These are phyloP conservation scores for Zoroaster sp. DNA, from an alignment of 53 echinoderm and acorn worm species.

Conservation along the genomic window DNA sequence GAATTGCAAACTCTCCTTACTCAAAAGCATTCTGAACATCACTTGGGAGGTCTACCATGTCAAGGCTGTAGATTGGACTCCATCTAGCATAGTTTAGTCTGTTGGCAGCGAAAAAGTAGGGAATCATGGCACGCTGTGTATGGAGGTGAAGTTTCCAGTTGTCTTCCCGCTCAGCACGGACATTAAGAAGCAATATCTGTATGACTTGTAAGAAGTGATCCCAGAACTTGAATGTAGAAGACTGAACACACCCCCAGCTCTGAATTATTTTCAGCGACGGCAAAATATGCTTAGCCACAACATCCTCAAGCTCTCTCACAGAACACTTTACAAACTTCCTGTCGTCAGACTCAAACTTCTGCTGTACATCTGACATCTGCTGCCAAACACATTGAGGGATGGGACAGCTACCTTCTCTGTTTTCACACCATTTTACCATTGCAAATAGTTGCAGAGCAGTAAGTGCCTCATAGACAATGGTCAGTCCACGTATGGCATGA, in stretches of 20 bases:
- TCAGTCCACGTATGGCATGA: slow-evolving; percentile 40
- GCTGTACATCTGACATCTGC: background rate
- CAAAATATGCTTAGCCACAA: too few relatives aligned
- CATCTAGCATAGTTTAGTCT: background rate
- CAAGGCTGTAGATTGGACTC: background rate
- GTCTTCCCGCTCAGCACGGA: background rate
- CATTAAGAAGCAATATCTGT: background rate
- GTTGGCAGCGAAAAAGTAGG: background rate
- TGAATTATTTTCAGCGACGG: background rate
- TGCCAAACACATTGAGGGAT: slow-evolving; percentile 10
- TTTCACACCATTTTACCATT: slow-evolving; percentile 10
- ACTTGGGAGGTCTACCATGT: background rate
- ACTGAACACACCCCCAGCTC: background rate
- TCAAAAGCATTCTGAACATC: background rate
- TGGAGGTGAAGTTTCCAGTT: too few relatives aligned
- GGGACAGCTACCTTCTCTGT: background rate
- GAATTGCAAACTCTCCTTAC: background rate
- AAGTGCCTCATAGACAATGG: slow-evolving; percentile 31
- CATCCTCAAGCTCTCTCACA: background rate
- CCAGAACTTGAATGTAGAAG: background rate
- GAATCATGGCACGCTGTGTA: background rate
- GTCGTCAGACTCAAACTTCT: background rate
- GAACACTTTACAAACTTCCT: background rate
- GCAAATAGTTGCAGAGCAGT: background rate
- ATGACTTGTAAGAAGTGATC: slow-evolving; percentile 10